Conservation (phyloP, 2,113 vertebrate genomes). For the Ivindomyrus marchei region DNA sequence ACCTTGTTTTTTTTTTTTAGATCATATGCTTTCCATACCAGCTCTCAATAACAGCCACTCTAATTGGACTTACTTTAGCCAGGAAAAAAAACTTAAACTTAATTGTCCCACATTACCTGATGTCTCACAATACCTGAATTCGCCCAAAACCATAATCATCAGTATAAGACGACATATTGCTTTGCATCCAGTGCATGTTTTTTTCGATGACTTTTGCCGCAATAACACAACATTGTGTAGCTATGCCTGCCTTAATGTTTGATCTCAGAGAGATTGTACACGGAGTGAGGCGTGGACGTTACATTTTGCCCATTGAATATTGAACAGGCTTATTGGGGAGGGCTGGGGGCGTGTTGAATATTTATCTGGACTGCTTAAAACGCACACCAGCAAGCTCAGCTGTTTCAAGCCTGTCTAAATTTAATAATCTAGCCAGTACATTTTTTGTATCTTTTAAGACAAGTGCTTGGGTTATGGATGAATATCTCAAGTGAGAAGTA, state of each 20-base stretch:
- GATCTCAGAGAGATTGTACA: background rate
- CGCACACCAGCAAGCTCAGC: background rate
- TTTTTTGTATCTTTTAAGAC: background rate
- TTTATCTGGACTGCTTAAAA: background rate
- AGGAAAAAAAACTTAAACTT: too few species aligned
- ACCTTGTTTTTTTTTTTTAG: too few species aligned
- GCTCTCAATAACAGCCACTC: too few species aligned
- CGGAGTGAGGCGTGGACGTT: background rate
- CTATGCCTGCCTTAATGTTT: background rate
- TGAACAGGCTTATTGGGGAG: background rate
- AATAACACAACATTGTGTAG: background rate
- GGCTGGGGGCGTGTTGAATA: constrained; percentile 9
- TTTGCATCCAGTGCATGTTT: background rate
- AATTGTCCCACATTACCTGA: too few species aligned
- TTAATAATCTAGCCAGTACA: background rate
- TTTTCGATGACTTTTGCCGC: background rate
- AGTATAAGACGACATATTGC: background rate
- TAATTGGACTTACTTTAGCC: too few species aligned
- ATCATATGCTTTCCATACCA: too few species aligned
- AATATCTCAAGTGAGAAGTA: background rate
- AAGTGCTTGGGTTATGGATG: background rate
- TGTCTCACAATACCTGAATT: too few species aligned
- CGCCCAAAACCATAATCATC: background rate
- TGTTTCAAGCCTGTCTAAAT: background rate
- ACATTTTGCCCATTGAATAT: background rate